Base-by-base conservation (phyloP, 2,888 invertebrate species). In the Copidosoma aretas region DNA sequence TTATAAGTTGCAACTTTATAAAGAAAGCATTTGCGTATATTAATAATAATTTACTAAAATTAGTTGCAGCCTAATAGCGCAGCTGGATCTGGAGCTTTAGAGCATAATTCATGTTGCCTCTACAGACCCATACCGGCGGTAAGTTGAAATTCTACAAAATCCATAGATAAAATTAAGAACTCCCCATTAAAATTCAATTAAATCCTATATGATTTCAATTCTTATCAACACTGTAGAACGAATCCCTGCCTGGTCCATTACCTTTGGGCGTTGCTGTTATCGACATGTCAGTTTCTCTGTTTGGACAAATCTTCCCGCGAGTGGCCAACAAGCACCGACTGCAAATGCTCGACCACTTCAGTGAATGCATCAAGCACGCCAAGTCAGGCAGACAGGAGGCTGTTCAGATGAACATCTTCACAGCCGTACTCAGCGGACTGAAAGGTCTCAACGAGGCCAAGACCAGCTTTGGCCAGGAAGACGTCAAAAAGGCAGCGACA, bases 311-410 rank as follows among this genome's bases (percentile, higher is more conserved):
- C 72, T 99, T 98, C 84, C 94, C 97, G 0, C 89, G 93, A 71
- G 96, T 98, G 17, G 94, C 97, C 39, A 93, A 94, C 79, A 99
- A 98, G 81, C 98, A 99, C 84, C 90, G 97, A 79, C 88, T 97
- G 66, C 98, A 99, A 86, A 97, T 99, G 93, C 86, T 99, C 62
- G 95, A 97, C 75, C 98, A 99, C 82, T 99, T 99, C 81, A 90
- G 91, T 24, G 98, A 98, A 81, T 97, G 97, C 81, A 94, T 98
- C 76, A 91, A 91, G 77, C 94, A 95, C 81, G 94, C 96, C 0
- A 97, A 97, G 81, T 95, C 95, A 15, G 90, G 91, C 0, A 89
- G 97, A 15, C 97, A 97, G 79, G 97, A 98, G 82, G 97, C 97
- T 0, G 93, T 93, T 21, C 97, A 98, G 84, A 93, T 97, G 86